A percentile compares a stretch with the other conserved stretches of the same genome.
Conservation (phyloP, 2,113 vertebrate species). For the Lethenteron camtschaticum region DNA sequence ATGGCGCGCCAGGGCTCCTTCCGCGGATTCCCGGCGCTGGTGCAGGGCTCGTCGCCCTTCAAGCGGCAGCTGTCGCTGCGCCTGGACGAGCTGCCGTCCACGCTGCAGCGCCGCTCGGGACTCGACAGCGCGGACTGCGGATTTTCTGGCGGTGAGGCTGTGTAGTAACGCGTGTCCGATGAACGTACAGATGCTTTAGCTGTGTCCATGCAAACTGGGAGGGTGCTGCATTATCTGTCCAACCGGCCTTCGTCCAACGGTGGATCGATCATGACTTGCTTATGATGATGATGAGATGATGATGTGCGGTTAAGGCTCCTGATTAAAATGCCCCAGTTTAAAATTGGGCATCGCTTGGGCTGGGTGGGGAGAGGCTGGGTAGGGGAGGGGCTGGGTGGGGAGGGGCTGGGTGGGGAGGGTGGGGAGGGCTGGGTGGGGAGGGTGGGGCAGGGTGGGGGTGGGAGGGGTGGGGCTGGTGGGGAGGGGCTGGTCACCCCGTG, state of each 20-base stretch:
- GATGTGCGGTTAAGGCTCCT: neutral
- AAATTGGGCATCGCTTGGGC: neutral
- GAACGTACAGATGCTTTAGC: neutral
- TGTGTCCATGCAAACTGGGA: neutral
- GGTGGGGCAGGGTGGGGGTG: accelerated
- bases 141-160: neutral
- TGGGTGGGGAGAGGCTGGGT: neutral
- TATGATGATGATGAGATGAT: neutral
- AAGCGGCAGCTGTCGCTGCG: conserved; percentile 66
- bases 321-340: neutral
- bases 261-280: neutral
- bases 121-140: neutral
- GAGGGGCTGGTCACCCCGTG: too few relatives aligned
- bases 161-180: neutral
- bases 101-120: conserved; percentile 29
- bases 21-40: conserved; percentile 58
- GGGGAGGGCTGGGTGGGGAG: neutral
- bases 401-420: too few relatives aligned
- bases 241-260: neutral
- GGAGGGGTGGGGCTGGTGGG: neutral
- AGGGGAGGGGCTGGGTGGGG: neutral
- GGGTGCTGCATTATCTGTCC: neutral
- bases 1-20: conserved; percentile 71
- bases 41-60: conserved; percentile 71
- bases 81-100: conserved; percentile 68